A percentile compares a stretch with the other conserved stretches of the same genome.
Conservation (phyloP, 2,797 vertebrate species). For the Eptatretus atami region DNA sequence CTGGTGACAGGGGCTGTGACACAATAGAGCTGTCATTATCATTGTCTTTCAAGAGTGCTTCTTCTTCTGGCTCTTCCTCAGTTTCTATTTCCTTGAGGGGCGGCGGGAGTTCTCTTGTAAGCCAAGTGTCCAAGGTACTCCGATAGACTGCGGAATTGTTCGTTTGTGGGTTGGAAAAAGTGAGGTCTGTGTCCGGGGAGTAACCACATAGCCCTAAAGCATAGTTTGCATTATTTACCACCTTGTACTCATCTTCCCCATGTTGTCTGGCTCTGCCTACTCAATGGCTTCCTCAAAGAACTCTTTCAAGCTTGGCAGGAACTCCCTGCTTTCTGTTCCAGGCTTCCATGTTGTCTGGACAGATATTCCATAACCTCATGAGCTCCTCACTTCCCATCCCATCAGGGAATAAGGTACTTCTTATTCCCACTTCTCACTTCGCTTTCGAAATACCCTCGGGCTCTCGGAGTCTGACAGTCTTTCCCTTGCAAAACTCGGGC, state of each 20-base stretch:
- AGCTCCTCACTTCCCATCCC: conserved; percentile 48
- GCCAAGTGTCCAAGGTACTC: conserved; percentile 53
- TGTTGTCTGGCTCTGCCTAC: conserved; percentile 75
- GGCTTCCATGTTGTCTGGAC: conserved; percentile 85
- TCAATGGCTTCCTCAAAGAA: conserved; percentile 95
- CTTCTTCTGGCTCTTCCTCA: too few relatives aligned
- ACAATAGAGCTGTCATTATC: too few relatives aligned
- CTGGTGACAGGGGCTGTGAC: too few relatives aligned
- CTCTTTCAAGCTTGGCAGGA: conserved; percentile 79
- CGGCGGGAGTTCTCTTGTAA: too few relatives aligned
- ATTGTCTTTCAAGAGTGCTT: too few relatives aligned
- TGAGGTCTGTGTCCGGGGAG: conserved; percentile 78
- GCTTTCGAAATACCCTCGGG: too few relatives aligned
- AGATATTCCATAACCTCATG: conserved; percentile 83
- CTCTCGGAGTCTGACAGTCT: conserved; percentile 21
- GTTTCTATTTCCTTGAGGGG: too few relatives aligned
- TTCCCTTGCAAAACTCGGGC: conserved; percentile 88
- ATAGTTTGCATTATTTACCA: conserved; percentile 81
- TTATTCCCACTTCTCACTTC: too few relatives aligned
- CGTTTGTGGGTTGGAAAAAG: conserved; percentile 92
- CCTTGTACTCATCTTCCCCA: conserved; percentile 19
- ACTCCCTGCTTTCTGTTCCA: conserved; percentile 84
- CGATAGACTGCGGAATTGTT: conserved; percentile 84
- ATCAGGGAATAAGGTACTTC: too few relatives aligned
- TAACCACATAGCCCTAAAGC: conserved; percentile 69